These are phyloP conservation scores for Drosophila mojavensis DNA, from an alignment of 1,140 invertebrate species.

Conservation along the genomic window DNA sequence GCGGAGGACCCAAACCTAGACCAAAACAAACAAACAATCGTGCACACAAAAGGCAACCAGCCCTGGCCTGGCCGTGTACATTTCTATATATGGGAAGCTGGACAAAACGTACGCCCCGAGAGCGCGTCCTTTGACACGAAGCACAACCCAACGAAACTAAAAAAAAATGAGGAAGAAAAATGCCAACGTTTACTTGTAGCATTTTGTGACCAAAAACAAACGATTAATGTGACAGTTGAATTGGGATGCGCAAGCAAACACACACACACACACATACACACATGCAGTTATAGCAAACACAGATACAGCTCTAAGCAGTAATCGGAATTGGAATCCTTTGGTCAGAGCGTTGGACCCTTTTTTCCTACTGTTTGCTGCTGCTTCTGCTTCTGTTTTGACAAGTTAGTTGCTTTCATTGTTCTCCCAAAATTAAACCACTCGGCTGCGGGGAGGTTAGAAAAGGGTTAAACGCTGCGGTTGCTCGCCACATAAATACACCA, in stretches of 20 bases:
- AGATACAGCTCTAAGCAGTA: constrained; percentile 25
- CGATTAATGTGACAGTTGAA: constrained; percentile 83
- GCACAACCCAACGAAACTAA: constrained; percentile 14
- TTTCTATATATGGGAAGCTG: constrained; percentile 27
- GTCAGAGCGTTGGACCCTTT: constrained; percentile 24
- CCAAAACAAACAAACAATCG: constrained; percentile 75
- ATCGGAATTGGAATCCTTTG: constrained; percentile 29
- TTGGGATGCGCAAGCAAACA: constrained; percentile 50
- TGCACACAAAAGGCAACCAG: constrained; percentile 4
- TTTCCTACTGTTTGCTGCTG: not conserved
- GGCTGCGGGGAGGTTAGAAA: constrained; percentile 25
- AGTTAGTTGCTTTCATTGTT: constrained; percentile 71
- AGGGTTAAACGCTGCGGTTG: constrained; percentile 70
- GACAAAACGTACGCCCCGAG: constrained; percentile 47
- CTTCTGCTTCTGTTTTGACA: constrained; percentile 44
- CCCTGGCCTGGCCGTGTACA: not conserved
- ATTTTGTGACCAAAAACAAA: constrained; percentile 81
- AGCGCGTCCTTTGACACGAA: constrained; percentile 53
- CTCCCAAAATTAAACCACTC: constrained; percentile 64
- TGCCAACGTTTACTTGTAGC: constrained; percentile 72
- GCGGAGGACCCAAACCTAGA: constrained; percentile 22
- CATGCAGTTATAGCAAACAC: constrained; percentile 1
- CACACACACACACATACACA: constrained; percentile 16
- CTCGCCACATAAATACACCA: constrained; percentile 25
- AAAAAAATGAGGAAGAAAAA: constrained; percentile 45